Evolutionary conservation across 2,888 invertebrate species (phyloP), one percentile per base, ranked within the genome.

Genomic region (Sacculina carcini): DNA sequence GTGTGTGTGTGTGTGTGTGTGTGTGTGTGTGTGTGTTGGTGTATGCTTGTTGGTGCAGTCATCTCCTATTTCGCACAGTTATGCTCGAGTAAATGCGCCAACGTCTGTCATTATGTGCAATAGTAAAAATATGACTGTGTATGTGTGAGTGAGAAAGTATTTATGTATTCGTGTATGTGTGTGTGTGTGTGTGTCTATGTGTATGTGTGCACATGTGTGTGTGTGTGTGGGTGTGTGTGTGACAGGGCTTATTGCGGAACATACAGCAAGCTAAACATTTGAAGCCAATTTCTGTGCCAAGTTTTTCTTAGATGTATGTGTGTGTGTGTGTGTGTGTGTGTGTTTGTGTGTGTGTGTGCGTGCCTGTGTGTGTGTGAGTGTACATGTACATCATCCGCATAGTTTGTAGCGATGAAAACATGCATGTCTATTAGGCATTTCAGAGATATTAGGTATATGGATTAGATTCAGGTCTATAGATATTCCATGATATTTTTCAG

Each of bases 151-250:
- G 28, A 24, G 19, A n/a, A 28, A 5, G n/a, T 28, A 19, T 5
- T 46, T n/a, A 47, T 5, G 16, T 47, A 19, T 23, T 23, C 14
- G 24, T 38, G 14, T 39, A 38, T 50, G 39, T 19, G 39, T 50
- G 28, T 50, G 39, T 23, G 39, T 50, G 39, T 23, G 39, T 49
- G 39, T 39, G 39, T 50, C 34, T 38, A 50, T 50, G 23, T 50
- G 39, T 50, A 50, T 50, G 39, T 50, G 39, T 50, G 23, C 39
- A 36, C 19, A 36, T 36, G 21, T 36, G 21, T 36, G 21, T 36
- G 21, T 36, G 21, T 36, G 21, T 36, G 21, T 36, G 21, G 16
- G 21, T 36, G 21, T 36, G 21, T 36, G 16, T 36, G 16, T 36
- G 16, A n/a, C 23, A 19, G 23, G 16, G 7, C 23, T 40, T 40